A percentile compares a stretch with the other conserved stretches of the same genome.
Conservation (phyloP, 2,797 vertebrate species). For the Notolepis coatsorum region DNA sequence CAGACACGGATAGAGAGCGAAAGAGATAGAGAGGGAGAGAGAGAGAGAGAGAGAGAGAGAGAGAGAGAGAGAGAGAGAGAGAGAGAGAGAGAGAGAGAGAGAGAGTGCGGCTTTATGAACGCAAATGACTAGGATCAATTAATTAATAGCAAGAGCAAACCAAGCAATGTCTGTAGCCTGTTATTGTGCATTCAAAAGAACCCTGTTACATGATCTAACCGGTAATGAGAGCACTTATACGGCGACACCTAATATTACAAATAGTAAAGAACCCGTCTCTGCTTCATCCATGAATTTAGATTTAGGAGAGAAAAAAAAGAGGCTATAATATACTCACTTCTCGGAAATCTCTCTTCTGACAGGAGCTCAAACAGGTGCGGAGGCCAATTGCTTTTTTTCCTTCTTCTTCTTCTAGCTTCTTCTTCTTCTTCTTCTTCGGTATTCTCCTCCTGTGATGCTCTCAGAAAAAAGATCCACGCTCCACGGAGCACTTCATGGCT, state of each 20-base stretch:
- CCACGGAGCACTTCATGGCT: constrained; percentile 36
- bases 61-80: too few species aligned
- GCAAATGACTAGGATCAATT: too few species aligned
- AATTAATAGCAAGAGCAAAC: too few species aligned
- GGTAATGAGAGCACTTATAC: background rate
- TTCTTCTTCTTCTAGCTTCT: background rate
- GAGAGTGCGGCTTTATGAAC: too few species aligned
- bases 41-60: too few species aligned
- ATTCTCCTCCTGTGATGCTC: constrained; percentile 9
- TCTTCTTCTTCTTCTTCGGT: background rate
- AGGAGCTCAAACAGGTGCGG: constrained; percentile 12
- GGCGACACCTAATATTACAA: background rate
- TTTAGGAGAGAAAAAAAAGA: constrained; percentile 1
- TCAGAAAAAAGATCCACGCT: constrained; percentile 26
- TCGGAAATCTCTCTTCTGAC: constrained; percentile 30
- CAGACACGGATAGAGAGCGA: too few species aligned
- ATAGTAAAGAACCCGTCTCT: background rate
- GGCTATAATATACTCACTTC: constrained; percentile 62
- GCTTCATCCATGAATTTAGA: constrained; percentile 1
- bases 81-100: too few species aligned
- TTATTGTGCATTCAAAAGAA: too few species aligned
- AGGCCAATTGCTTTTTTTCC: background rate
- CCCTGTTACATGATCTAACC: too few species aligned
- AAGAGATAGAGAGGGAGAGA: too few species aligned
- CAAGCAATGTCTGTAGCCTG: too few species aligned